Base-by-base conservation (phyloP, 2,113 vertebrate species). In the Corapipo altera region DNA sequence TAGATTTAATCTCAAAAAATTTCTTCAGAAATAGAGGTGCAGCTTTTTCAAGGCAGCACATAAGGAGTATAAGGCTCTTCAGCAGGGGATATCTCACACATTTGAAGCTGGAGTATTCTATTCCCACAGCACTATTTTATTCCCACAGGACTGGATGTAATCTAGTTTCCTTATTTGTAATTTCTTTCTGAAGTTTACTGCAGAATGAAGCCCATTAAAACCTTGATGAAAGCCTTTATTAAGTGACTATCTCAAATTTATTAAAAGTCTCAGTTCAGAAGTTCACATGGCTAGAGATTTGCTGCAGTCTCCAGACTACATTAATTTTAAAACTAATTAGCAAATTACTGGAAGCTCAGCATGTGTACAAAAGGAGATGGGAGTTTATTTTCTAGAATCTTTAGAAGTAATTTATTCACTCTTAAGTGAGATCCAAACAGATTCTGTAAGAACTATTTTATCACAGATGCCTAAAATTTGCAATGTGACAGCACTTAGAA, bases 251-350 rank as follows among this genome's bases (percentile, higher is more conserved):
- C 51, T 91, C 46, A 77, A 66, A 69, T 54, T 83, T 88, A 58
- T 58, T 88, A 58, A 67, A 85, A 23, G 11, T 49, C 46, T 90
- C 16, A 3, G 54, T 91, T 96, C 55, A 93, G 44, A 91, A 74
- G 74, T 48, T 83, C 64, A 51, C 16, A 20, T 70, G 33, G 58
- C 51, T 33, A 11, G 76, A 66, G 12, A 19, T 24, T 80, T 80
- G 23, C 19, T 72, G 33, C 24, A 35, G 33, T n/a, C 16, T 76
- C 54, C 33, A 76, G 37, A 55, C 1, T 61, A 32, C 3, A 5
- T 41, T 82, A 52, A 89, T 85, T 95, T 91, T 51, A 86, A 80
- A 46, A 96, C 41, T 55, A 93, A 70, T 86, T 91, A 88, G 15
- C 8, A 83, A 64, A 80, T 74, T 72, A 81, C 48, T 95, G 64